Percentiles rank a stretch among this genome's conserved stretches.
These are phyloP conservation scores for Eira barbara DNA, from an alignment of 2,113 vertebrate species.

Conservation along the genomic window DNA sequence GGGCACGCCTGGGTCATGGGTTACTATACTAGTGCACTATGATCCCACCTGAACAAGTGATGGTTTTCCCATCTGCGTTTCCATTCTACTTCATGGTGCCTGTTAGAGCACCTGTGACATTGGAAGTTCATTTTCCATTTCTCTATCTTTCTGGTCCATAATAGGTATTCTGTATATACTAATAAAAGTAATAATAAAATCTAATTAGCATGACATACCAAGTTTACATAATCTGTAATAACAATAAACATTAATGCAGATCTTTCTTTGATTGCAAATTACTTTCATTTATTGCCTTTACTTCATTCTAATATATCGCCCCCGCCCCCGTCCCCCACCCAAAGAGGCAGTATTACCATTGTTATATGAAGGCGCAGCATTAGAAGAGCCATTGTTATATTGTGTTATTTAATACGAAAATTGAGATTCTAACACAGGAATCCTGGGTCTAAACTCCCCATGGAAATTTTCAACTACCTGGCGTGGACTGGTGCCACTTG, in stretches of 20 bases:
- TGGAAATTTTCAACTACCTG: neutral
- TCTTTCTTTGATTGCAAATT: neutral
- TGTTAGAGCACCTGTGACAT: neutral
- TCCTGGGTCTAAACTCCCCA: neutral
- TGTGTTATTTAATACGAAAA: neutral
- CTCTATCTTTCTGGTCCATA: neutral
- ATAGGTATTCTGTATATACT: neutral
- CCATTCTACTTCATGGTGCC: neutral
- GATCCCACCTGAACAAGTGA: neutral
- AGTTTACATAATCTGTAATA: neutral
- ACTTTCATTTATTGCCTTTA: neutral
- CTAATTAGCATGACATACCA: neutral
- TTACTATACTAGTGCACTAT: rapidly evolving
- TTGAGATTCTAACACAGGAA: neutral
- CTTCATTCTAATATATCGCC: neutral
- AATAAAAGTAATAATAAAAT: neutral
- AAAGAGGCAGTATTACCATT: neutral
- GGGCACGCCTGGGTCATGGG: rapidly evolving
- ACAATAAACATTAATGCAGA: neutral
- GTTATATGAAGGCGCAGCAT: neutral
- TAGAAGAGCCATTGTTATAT: neutral
- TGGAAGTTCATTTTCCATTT: neutral
- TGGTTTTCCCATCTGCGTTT: neutral
- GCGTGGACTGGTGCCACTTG: neutral
- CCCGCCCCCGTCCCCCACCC: neutral